A percentile compares a stretch with the other conserved stretches of the same genome.
Conservation (phyloP, 1,140 invertebrate genomes). For the Ditylenchus dipsaci region DNA sequence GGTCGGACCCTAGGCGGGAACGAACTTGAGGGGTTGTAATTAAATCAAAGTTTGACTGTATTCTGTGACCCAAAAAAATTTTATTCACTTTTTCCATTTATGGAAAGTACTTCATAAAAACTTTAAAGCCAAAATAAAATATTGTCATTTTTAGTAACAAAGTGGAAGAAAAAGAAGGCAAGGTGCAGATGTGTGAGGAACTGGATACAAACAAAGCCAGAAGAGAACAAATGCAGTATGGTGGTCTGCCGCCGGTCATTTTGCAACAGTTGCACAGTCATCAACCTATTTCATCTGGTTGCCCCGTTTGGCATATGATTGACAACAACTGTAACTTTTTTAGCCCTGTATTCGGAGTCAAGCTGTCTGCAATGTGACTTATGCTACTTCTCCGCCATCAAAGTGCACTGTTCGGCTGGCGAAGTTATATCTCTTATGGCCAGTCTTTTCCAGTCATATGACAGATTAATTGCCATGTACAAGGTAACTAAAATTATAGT, state of each 20-base stretch:
- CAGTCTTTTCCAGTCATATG: slow-evolving; percentile 59
- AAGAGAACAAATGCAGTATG: slow-evolving; percentile 41
- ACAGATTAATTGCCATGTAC: slow-evolving; percentile 47
- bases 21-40: too few relatives aligned
- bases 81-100: too few relatives aligned
- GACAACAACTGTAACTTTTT: background rate
- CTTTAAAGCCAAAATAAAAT: slow-evolving; percentile 17
- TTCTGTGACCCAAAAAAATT: too few relatives aligned
- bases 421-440: slow-evolving; percentile 60
- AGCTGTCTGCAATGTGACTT: slow-evolving; percentile 61
- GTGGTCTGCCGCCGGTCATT: slow-evolving; percentile 53
- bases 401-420: slow-evolving; percentile 57
- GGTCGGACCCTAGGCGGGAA: too few relatives aligned
- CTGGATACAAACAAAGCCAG: slow-evolving; percentile 59
- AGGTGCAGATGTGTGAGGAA: slow-evolving; percentile 37
- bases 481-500: too few relatives aligned
- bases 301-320: slow-evolving; percentile 14
- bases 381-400: slow-evolving; percentile 61
- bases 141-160: slow-evolving; percentile 19
- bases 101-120: too few relatives aligned
- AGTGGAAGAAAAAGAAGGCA: slow-evolving; percentile 22
- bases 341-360: slow-evolving; percentile 58
- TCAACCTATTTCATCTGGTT: slow-evolving; percentile 49
- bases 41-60: too few relatives aligned
- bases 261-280: slow-evolving; percentile 57